A percentile compares a stretch with the other conserved stretches of the same genome.
Conservation (phyloP, 1,140 invertebrate genomes). For the Trichonephila clavipes region DNA sequence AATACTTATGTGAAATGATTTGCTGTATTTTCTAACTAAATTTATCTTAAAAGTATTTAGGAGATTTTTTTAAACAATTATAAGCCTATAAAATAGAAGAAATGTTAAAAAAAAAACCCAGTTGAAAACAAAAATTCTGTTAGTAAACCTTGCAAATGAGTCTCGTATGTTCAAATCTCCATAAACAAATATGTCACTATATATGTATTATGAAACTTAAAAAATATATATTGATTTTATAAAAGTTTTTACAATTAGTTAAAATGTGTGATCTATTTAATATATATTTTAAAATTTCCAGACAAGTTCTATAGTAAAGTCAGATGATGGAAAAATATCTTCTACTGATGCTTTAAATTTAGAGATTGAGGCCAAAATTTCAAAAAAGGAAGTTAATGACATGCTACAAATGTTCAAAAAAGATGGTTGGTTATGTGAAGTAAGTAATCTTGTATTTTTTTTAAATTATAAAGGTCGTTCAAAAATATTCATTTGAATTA, state of each 20-base stretch:
- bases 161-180: no score
- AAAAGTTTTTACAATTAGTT: not conserved
- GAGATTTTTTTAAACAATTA: no score
- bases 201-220: no score
- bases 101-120: no score
- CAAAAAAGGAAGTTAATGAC: conserved; percentile 43
- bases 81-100: no score
- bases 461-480: not conserved
- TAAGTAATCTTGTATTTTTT: conserved; percentile 22
- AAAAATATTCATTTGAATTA: not conserved
- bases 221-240: no score
- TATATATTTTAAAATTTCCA: not conserved
- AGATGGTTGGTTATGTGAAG: conserved; percentile 59
- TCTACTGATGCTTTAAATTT: conserved; percentile 45
- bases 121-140: no score
- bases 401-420: conserved; percentile 38
- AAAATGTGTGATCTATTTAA: not conserved
- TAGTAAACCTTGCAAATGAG: no score
- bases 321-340: conserved; percentile 51
- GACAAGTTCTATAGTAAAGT: conserved; percentile 42
- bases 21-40: no score
- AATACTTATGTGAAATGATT: no score
- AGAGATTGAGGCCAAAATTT: conserved; percentile 36
- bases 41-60: no score
- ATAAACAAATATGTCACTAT: no score